phyloP scores from a whole-genome alignment of 2,888 invertebrate genomes.

The Platycheirus albimanus region DNA sequence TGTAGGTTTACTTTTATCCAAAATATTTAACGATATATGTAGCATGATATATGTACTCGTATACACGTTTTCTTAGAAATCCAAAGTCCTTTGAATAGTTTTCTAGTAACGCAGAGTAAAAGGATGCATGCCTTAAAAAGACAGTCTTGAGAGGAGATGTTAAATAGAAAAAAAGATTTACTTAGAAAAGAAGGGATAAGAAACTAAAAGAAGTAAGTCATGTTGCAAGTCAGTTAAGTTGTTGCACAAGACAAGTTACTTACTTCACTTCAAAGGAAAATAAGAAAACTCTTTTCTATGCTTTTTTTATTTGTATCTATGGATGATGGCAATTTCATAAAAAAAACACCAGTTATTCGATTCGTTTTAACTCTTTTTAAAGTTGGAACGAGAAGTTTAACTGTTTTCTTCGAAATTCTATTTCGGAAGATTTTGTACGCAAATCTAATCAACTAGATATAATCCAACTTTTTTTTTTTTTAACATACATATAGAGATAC shows the following conservation, averaged over 20 bases:
- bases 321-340: slow-evolving; percentile 24
- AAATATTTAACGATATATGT: too few species aligned
- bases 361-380: slow-evolving; percentile 2
- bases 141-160: too few species aligned
- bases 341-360: slow-evolving; percentile 21
- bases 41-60: too few species aligned
- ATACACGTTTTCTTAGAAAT: too few species aligned
- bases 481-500: neutral
- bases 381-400: slow-evolving; percentile 23
- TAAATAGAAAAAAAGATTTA: neutral
- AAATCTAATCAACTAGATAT: slow-evolving; percentile 24
- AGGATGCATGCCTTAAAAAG: too few species aligned
- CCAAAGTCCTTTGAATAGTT: too few species aligned
- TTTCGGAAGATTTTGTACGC: slow-evolving; percentile 19
- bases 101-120: too few species aligned
- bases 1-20: too few species aligned
- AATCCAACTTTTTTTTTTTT: slow-evolving; percentile 18
- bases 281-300: too few species aligned
- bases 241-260: too few species aligned
- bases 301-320: too few species aligned
- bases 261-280: too few species aligned
- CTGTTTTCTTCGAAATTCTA: slow-evolving; percentile 24
- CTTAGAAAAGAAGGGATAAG: neutral
- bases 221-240: slow-evolving; percentile 22
- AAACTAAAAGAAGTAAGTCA: slow-evolving; percentile 10